Conservation (phyloP, 2,113 vertebrate species). For the Pica pica region DNA sequence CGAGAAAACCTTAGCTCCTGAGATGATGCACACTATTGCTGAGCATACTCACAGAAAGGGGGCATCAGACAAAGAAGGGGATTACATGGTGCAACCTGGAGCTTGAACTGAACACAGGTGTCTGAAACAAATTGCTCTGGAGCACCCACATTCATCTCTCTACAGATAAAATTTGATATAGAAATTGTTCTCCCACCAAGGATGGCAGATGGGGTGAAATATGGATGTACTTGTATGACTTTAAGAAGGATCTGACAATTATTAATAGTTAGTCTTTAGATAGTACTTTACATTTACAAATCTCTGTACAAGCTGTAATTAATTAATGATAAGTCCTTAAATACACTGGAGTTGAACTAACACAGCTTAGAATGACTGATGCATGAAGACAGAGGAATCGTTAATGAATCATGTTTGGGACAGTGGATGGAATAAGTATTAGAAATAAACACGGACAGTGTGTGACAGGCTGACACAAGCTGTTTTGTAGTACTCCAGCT, state of each 20-base stretch:
- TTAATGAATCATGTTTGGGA: conserved; percentile 9
- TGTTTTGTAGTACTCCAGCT: neutral
- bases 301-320: neutral
- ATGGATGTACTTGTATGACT: neutral
- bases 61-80: neutral
- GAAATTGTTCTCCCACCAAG: neutral
- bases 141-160: neutral
- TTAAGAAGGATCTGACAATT: neutral
- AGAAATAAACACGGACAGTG: neutral
- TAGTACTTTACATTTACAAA: conserved; percentile 21
- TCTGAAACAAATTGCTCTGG: neutral
- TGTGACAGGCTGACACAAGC: neutral
- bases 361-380: neutral
- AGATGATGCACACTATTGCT: neutral
- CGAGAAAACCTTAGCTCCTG: neutral
- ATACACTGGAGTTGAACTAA: neutral
- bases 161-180: neutral
- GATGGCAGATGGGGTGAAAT: neutral
- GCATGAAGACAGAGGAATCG: neutral
- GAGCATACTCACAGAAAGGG: neutral
- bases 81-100: neutral
- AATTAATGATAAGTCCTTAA: conserved; percentile 26
- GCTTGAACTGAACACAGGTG: neutral
- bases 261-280: neutral
- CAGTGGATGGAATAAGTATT: neutral